Conservation (phyloP, 2,888 invertebrate species). For the Frankliniella intonsa region DNA sequence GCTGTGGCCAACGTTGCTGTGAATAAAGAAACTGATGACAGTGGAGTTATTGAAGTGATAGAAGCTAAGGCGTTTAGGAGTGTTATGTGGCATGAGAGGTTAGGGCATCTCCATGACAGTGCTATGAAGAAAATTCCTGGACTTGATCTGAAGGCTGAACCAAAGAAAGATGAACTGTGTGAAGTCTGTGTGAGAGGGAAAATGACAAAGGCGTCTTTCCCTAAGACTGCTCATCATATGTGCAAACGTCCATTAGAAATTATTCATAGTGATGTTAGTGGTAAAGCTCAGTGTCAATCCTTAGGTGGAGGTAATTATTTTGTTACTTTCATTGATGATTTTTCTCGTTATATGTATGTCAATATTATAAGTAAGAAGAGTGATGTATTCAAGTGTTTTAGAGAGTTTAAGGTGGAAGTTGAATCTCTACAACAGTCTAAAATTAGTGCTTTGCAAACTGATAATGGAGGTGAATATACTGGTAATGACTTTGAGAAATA, state of each 20-base stretch:
- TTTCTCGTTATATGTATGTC: slow-evolving; percentile 39
- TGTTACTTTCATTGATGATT: slow-evolving; percentile 37
- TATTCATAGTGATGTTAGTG: slow-evolving; percentile 38
- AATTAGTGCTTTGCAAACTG: slow-evolving; percentile 34
- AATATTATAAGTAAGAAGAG: slow-evolving; percentile 41
- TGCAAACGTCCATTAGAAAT: slow-evolving; percentile 30
- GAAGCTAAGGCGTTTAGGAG: not conserved
- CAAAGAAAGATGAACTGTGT: not conserved
- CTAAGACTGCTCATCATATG: not conserved
- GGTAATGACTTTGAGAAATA: not conserved
- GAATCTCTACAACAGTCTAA: slow-evolving; percentile 39
- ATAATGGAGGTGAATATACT: slow-evolving; percentile 39
- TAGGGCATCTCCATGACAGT: not conserved
- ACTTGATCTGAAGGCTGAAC: not conserved
- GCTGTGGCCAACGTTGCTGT: not conserved
- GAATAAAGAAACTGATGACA: not conserved
- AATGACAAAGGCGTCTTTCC: not conserved
- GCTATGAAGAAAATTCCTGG: not conserved
- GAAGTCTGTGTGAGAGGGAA: not conserved
- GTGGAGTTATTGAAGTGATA: not conserved
- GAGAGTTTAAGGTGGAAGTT: slow-evolving; percentile 39
- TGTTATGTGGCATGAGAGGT: not conserved
- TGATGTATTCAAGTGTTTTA: slow-evolving; percentile 40
- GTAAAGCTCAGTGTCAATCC: slow-evolving; percentile 35
- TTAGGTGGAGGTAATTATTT: slow-evolving; percentile 35